Evolutionary conservation across 1,140 invertebrate species (phyloP).

Genomic region (Neodiprion lecontei): DNA sequence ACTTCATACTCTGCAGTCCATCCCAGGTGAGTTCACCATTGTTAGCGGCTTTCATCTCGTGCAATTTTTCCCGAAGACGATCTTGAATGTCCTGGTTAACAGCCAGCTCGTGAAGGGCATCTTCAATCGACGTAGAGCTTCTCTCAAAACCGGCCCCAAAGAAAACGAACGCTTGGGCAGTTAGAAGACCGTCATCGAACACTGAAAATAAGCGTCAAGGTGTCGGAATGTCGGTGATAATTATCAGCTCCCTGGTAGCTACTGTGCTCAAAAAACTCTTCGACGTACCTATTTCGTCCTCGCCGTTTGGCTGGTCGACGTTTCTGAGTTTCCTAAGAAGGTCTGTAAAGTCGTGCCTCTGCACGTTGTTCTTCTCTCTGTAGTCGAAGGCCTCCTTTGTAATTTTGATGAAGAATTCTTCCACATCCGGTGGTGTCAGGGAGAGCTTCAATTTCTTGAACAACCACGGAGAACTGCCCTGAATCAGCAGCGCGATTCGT

Average conservation of each 20-base stretch:
- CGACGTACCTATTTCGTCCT: not conserved
- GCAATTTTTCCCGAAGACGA: slow-evolving; percentile 62
- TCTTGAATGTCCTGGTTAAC: slow-evolving; percentile 64
- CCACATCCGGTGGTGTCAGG: slow-evolving; percentile 38
- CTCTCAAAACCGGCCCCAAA: slow-evolving; percentile 55
- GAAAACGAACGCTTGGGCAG: slow-evolving; percentile 63
- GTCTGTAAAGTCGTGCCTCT: slow-evolving; percentile 55
- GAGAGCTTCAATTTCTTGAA: slow-evolving; percentile 27
- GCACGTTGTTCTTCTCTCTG: slow-evolving; percentile 47
- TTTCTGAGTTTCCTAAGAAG: slow-evolving; percentile 49
- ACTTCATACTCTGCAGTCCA: slow-evolving; percentile 48
- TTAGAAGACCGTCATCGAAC: slow-evolving; percentile 42
- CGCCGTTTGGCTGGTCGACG: slow-evolving; percentile 11
- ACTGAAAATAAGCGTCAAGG: not conserved
- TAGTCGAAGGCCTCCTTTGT: slow-evolving; percentile 51
- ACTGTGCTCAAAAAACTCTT: not conserved
- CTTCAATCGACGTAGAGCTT: slow-evolving; percentile 54
- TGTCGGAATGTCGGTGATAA: not conserved
- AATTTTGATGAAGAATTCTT: slow-evolving; percentile 50
- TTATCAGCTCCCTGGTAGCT: not conserved
- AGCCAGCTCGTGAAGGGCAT: slow-evolving; percentile 65
- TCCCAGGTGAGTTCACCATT: slow-evolving; percentile 50
- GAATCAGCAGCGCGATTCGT: slow-evolving; percentile 27
- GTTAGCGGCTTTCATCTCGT: slow-evolving; percentile 27
- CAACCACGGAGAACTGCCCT: slow-evolving; percentile 30